Base-by-base conservation (phyloP, 1,140 invertebrate species). In the Phthorimaea operculella region DNA sequence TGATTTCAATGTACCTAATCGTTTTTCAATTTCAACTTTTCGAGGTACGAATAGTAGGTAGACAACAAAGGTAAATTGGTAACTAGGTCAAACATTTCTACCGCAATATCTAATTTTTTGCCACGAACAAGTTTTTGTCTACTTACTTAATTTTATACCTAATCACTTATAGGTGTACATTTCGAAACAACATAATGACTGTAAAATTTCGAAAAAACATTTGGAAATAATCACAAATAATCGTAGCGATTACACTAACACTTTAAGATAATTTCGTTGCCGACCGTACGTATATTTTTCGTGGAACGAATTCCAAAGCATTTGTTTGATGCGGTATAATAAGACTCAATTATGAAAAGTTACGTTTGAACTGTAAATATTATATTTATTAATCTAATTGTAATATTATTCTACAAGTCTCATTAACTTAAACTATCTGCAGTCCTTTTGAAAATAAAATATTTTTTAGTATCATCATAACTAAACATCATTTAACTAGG, bases 281-380 rank as follows among this genome's bases (percentile, higher is more conserved):
- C 47, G 70, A 79, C 77, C 63, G 66, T 83, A 83, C 79, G 36
- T 60, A 54, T 64, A 62, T 63, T 68, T 79, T 79, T 83, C 78
- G 72, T 73, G 76, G 79, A 83, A 83, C 66, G 63, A 75, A 83
- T 79, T 78, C 79, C 73, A 59, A 69, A 74, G 62, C 73, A 79
- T 83, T 83, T 83, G 75, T 83, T 78, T 83, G 78, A 83, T 83
- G 79, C 73, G 66, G 64, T 62, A 71, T 83, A 83, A 83, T 83
- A 79, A 81, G 76, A 64, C 64, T 62, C 76, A 79, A 81, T 83
- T 83, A 83, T 79, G 68, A 75, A 74, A 75, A 75, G 63, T 76
- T 71, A 68, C 58, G 57, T 67, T 63, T 73, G 57, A 62, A 58
- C 55, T 33, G 47, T 49, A 55, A 55, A 55, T 48, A 49, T 50